Evolutionary conservation across 2,113 vertebrate genomes (phyloP).

Genomic region (Trichechus manatus): DNA sequence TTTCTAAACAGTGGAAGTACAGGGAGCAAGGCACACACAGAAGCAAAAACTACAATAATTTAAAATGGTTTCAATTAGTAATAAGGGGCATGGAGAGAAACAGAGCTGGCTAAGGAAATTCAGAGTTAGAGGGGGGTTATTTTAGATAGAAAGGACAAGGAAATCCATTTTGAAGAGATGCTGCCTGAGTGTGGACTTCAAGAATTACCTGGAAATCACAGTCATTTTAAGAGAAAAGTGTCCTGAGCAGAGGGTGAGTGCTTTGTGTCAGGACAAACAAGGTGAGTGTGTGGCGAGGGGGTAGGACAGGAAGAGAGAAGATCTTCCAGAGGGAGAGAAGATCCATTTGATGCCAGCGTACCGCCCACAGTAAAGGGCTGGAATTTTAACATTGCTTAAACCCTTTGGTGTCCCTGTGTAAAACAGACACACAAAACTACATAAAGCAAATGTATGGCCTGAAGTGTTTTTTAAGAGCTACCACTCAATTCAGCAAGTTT

Average conservation of each 20-base stretch:
- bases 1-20: neutral
- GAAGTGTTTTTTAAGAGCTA: neutral
- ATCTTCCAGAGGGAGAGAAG: neutral
- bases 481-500: neutral
- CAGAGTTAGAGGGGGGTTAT: no score
- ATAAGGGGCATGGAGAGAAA: fast-evolving
- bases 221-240: neutral
- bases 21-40: no score
- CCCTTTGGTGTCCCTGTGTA: neutral
- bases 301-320: neutral
- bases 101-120: no score
- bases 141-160: neutral
- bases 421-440: neutral
- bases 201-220: neutral
- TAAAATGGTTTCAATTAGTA: no score
- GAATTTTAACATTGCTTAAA: neutral
- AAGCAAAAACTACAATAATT: no score
- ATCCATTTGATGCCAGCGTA: fast-evolving
- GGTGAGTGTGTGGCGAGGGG: neutral
- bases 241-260: no score
- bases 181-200: neutral
- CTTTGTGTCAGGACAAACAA: neutral
- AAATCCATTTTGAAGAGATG: neutral
- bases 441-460: fast-evolving
- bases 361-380: no score